phyloP scores from a whole-genome alignment of 2,113 vertebrate genomes.

The Carettochelys insculpta region DNA sequence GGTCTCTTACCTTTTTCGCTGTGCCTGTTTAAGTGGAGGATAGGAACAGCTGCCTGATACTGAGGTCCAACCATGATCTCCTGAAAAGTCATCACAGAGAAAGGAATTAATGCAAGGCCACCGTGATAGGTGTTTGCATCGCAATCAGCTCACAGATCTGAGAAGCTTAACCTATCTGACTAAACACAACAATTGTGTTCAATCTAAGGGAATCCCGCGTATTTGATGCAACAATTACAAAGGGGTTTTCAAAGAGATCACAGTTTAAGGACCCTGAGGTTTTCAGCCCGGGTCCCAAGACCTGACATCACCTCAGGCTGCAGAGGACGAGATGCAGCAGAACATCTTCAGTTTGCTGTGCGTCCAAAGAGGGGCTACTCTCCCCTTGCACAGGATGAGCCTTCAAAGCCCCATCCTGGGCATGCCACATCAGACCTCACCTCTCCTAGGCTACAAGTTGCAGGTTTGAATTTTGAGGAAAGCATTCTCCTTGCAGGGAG shows the following conservation, averaged over 20 bases:
- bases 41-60: constrained; percentile 90
- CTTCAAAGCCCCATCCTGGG: neutral
- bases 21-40: constrained; percentile 73
- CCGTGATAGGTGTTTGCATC: accelerated
- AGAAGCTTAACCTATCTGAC: neutral
- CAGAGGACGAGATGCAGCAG: neutral
- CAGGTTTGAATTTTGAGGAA: neutral
- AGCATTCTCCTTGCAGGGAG: neutral
- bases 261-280: neutral
- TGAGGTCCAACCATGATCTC: constrained; percentile 95
- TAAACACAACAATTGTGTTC: neutral
- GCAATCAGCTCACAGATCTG: neutral
- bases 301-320: neutral
- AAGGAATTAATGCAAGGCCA: neutral
- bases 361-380: neutral
- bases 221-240: neutral
- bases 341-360: neutral
- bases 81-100: constrained; percentile 70
- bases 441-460: neutral
- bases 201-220: constrained; percentile 16
- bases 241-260: neutral
- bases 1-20: constrained; percentile 83
- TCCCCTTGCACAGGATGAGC: neutral
- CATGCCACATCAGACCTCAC: neutral
- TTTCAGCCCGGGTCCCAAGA: constrained; percentile 23